Conservation (phyloP, 2,113 vertebrate genomes). For the Prunella himalayana region DNA sequence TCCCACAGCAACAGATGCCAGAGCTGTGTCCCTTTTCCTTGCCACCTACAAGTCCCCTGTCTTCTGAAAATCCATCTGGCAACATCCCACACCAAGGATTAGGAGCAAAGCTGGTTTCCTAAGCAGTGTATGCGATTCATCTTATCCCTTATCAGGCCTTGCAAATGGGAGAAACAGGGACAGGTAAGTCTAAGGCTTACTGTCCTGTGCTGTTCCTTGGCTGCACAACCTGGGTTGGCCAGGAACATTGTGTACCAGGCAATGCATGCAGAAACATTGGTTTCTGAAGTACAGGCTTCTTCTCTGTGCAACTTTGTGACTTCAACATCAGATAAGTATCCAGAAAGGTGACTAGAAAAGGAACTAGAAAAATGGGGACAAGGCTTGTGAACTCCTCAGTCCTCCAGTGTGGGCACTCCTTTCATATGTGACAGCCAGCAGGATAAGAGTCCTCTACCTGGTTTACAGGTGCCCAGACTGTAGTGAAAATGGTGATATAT, state of each 20-base stretch:
- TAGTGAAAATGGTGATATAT: neutral
- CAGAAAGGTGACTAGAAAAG: neutral
- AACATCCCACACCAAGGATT: neutral
- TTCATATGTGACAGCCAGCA: neutral
- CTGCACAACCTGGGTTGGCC: neutral
- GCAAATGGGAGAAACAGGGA: neutral
- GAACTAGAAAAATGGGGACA: neutral
- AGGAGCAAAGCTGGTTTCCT: neutral
- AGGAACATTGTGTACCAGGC: accelerated
- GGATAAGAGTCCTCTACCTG: neutral
- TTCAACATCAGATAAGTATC: neutral
- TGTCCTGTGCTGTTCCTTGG: neutral
- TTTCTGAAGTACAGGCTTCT: neutral
- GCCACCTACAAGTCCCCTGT: neutral
- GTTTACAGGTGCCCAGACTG: neutral
- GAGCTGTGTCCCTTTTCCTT: neutral
- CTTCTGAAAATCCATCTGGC: neutral
- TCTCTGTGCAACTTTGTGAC: neutral
- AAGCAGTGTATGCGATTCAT: neutral
- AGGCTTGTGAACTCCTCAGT: neutral
- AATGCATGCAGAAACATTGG: accelerated
- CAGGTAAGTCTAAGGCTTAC: neutral
- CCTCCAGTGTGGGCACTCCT: neutral
- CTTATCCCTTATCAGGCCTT: neutral
- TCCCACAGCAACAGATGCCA: neutral